phyloP scores from a whole-genome alignment of 2,797 vertebrate genomes.

The Lacerta bilineata region DNA sequence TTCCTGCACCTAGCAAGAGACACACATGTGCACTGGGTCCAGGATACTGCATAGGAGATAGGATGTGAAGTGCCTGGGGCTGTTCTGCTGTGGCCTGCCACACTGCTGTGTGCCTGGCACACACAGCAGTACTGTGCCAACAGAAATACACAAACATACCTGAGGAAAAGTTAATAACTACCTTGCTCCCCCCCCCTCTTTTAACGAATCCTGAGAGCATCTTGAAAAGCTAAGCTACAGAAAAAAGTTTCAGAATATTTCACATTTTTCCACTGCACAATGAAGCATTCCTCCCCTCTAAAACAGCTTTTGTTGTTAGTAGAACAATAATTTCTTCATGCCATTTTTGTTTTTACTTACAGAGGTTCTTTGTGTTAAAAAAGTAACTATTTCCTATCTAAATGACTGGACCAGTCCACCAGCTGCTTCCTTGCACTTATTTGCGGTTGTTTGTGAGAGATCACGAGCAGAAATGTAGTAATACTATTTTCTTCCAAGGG shows the following conservation, averaged over 20 bases:
- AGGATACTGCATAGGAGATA: not conserved
- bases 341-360: no score
- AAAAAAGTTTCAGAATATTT: no score
- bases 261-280: no score
- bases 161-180: not conserved
- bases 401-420: not conserved
- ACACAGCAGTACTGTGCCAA: constrained; percentile 1
- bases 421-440: not conserved
- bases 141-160: not conserved
- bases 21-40: no score
- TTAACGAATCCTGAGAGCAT: no score
- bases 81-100: not conserved
- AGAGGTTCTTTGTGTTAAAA: no score
- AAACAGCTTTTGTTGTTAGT: no score
- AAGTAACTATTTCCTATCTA: not conserved
- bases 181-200: no score
- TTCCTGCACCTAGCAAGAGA: not conserved
- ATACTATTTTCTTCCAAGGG: not conserved
- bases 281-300: no score
- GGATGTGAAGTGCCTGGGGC: not conserved
- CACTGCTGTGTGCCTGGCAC: not conserved
- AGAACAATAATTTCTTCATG: no score
- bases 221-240: no score
- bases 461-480: not conserved
- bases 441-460: not conserved